phyloP scores from a whole-genome alignment of 2,888 invertebrate genomes.

The Eudasyphora cyanicolor region DNA sequence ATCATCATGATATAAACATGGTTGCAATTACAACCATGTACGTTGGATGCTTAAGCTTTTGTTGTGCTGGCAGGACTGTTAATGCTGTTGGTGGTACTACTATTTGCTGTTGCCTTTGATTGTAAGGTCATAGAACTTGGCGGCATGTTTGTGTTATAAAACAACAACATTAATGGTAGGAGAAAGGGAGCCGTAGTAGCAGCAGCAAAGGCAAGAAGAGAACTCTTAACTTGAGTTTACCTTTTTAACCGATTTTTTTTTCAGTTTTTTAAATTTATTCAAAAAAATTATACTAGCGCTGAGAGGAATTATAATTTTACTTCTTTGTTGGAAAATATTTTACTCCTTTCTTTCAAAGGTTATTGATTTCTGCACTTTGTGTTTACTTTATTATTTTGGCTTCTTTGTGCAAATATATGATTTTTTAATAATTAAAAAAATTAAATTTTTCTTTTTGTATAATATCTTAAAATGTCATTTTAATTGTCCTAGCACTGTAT shows the following conservation, averaged over 20 bases:
- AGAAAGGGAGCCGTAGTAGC: slow-evolving; percentile 27
- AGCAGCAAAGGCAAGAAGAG: slow-evolving; percentile 38
- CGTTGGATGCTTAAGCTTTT: slow-evolving; percentile 45
- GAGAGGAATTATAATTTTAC: no score
- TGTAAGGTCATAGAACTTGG: slow-evolving; percentile 79
- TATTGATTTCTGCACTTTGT: no score
- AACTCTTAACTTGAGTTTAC: slow-evolving; percentile 55
- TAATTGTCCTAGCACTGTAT: no score
- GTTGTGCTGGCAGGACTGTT: slow-evolving; percentile 52
- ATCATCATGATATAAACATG: slow-evolving; percentile 28
- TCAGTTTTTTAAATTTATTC: slow-evolving; percentile 6
- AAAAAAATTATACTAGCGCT: no score
- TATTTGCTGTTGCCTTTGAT: slow-evolving; percentile 69
- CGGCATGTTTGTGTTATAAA: slow-evolving; percentile 64
- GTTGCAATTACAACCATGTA: slow-evolving; percentile 56
- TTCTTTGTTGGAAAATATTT: no score
- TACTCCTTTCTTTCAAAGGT: no score
- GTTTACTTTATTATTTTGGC: no score
- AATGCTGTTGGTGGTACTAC: slow-evolving; percentile 66
- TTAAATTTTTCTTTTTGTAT: no score
- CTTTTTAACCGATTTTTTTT: slow-evolving; percentile 3
- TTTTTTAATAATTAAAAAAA: no score
- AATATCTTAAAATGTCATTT: no score
- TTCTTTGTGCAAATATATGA: no score
- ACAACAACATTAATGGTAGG: slow-evolving; percentile 45